Evolutionary conservation across 2,797 vertebrate species (phyloP), one percentile per base, ranked within the genome.

Genomic region (Sebastes reedi): DNA sequence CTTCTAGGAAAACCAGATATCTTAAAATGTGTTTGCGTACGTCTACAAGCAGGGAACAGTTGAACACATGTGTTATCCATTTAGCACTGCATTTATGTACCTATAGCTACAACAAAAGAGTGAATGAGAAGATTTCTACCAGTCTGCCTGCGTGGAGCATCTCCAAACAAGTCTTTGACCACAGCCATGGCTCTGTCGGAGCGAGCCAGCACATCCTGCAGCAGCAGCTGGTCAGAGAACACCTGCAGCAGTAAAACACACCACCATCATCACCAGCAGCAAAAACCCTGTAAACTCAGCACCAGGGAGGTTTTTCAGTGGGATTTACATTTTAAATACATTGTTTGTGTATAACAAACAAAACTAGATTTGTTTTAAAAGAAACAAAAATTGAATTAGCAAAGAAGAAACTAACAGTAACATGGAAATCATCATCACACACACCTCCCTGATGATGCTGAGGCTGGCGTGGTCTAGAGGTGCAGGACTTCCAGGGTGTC

Each of bases 361-460:
- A 64, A 36, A 30, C 7, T 12, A n/a, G 18, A 42, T 42, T 62
- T 12, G 0, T 24, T 52, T 8, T 24, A 4, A 66, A 42, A 50
- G 7, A 59, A 62, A 18, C 34, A 52, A 69, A 36, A 2, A 36
- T 34, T 1, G 8, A 16, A 6, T 39, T 7, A 25, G 16, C 22
- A 81, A 39, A 67, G 24, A 24, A 67, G 5, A 56, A 5, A 25
- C 5, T n/a, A 5, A 20, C 14, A 20, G 9, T 4, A 39, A 67
- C 0, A 0, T 0, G 84, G 58, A 55, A 64, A 16, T 54, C 2
- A 65, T 3, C 10, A 1, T 11, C 29, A 34, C 54, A 34, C 87
- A 85, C 86, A 98, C 97, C 96, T 98, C 97, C 92, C 91, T 96
- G 91, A 98, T 97, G 91, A 98, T 93, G 86, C 90, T 90, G 66